Conservation (phyloP, 2,113 vertebrate species). For the Xiphophorus couchianus region DNA sequence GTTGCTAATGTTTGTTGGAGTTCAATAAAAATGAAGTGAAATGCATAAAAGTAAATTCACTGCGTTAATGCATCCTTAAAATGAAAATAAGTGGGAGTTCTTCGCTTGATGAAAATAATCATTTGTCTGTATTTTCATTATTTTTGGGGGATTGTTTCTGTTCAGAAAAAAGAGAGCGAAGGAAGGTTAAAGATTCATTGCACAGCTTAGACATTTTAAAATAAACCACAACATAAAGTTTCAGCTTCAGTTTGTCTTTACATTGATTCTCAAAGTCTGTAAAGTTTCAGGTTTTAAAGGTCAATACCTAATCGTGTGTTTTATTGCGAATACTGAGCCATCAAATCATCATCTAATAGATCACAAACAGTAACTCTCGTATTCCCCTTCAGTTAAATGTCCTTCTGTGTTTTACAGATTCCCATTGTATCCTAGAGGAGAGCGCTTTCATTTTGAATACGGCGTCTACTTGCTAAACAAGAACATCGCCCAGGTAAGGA, state of each 20-base stretch:
- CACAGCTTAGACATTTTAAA: not conserved
- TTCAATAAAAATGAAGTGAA: too few species aligned
- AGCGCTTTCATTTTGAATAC: constrained; percentile 97
- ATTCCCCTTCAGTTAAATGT: not conserved
- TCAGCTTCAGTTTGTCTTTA: not conserved
- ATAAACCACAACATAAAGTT: not conserved
- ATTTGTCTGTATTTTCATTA: too few species aligned
- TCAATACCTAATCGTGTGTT: not conserved
- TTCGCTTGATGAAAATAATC: not conserved
- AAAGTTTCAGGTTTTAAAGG: not conserved
- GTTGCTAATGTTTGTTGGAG: too few species aligned
- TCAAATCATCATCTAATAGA: not conserved
- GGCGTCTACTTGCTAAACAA: constrained; percentile 99
- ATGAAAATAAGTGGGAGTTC: not conserved
- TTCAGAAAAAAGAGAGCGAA: not conserved
- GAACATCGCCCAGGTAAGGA: constrained; percentile 95
- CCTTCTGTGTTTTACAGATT: constrained; percentile 82
- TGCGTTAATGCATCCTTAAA: not conserved
- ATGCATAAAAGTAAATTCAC: too few species aligned
- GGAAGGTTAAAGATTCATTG: too few species aligned
- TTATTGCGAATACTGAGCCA: not conserved
- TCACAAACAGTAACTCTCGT: not conserved
- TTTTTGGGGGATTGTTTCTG: not conserved
- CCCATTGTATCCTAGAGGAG: constrained; percentile 92
- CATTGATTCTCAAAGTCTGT: not conserved